Evolutionary conservation across 1,140 invertebrate genomes (phyloP).

Genomic region (Teleogryllus occipitalis): DNA sequence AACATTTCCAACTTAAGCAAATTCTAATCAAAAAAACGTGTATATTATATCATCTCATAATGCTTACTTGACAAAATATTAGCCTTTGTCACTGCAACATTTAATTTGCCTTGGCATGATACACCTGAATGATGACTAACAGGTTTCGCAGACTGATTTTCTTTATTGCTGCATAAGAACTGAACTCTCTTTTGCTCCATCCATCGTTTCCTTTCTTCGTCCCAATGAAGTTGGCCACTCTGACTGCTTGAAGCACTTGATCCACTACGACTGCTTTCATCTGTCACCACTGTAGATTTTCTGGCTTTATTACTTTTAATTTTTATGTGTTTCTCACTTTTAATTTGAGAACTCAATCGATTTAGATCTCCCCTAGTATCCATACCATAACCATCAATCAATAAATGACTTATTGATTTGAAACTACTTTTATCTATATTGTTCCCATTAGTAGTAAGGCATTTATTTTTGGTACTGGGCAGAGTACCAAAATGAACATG

Average conservation of each 20-base stretch:
- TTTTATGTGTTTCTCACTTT: background rate
- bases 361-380: background rate
- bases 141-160: background rate
- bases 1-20: too few relatives aligned
- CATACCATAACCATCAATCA: background rate
- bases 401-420: background rate
- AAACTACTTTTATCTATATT: background rate
- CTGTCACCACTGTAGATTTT: background rate
- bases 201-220: background rate
- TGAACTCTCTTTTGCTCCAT: background rate
- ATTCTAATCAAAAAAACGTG: too few relatives aligned
- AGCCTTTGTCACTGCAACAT: too few relatives aligned
- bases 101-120: too few relatives aligned
- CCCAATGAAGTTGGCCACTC: background rate
- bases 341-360: background rate
- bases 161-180: background rate
- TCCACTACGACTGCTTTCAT: background rate
- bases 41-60: too few relatives aligned
- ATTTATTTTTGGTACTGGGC: slow-evolving; percentile 7
- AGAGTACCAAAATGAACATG: slow-evolving; percentile 20
- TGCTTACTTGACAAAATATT: too few relatives aligned
- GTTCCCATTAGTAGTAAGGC: background rate
- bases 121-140: too few relatives aligned
- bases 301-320: background rate
- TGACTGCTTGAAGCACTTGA: background rate